phyloP scores from a whole-genome alignment of 2,888 invertebrate species.

The Linnaemya tessellans region DNA sequence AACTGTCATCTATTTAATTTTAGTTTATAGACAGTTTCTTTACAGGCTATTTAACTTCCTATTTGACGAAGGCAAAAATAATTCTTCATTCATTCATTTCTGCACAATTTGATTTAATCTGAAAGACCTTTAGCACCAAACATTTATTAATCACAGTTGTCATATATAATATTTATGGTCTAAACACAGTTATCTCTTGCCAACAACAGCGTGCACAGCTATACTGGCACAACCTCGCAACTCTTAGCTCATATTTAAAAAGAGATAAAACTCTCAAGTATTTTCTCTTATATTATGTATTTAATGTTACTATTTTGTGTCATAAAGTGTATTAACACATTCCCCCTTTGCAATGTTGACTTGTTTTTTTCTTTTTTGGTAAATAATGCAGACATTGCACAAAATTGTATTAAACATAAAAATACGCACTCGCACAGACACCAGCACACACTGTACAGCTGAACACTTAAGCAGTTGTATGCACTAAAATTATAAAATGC shows the following conservation, averaged over 20 bases:
- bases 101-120: no score
- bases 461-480: not conserved
- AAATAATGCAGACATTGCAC: slow-evolving; percentile 71
- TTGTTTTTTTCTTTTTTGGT: no score
- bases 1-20: no score
- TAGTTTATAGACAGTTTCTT: no score
- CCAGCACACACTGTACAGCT: not conserved
- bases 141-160: no score
- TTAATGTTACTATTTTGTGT: slow-evolving; percentile 1
- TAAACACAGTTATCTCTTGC: no score
- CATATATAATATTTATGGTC: no score
- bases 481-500: slow-evolving; percentile 27
- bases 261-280: not conserved
- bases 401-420: slow-evolving; percentile 47
- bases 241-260: not conserved
- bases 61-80: no score
- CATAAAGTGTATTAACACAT: slow-evolving; percentile 43
- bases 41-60: no score
- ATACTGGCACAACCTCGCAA: not conserved
- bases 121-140: no score
- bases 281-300: not conserved
- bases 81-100: no score
- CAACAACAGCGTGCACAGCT: not conserved
- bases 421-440: not conserved
- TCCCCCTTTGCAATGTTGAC: slow-evolving; percentile 55